Percentiles rank a stretch among this genome's conserved stretches.
Evolutionary conservation across 2,797 vertebrate genomes (phyloP).

Genomic region (Danionella dracula): DNA sequence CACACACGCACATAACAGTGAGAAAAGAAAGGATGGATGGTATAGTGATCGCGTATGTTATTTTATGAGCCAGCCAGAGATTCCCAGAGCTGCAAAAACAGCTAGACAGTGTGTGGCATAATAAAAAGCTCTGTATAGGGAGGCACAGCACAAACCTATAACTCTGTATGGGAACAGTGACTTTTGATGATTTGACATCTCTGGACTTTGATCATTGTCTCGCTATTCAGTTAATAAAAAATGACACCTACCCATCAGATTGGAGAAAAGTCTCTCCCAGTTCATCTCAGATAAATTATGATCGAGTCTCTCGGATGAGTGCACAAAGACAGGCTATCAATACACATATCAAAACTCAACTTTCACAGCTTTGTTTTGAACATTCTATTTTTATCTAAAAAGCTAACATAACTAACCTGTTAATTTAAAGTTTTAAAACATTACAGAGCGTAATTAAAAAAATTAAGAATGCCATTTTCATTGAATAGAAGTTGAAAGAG

Average conservation of each 20-base stretch:
- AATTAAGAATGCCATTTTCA: too few species aligned
- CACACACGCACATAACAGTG: slow-evolving; percentile 5
- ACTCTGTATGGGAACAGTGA: slow-evolving; percentile 10
- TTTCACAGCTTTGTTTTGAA: too few species aligned
- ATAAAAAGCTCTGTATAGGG: slow-evolving; percentile 23
- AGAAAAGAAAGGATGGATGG: not conserved
- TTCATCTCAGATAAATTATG: slow-evolving; percentile 14
- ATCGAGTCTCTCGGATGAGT: not conserved
- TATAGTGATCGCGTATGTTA: slow-evolving; percentile 4
- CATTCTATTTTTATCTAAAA: not conserved
- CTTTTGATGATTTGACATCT: slow-evolving; percentile 34
- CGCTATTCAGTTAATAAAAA: slow-evolving; percentile 29
- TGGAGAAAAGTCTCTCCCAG: not conserved
- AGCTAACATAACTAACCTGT: too few species aligned
- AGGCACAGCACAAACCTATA: not conserved
- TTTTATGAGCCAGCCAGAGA: slow-evolving; percentile 27
- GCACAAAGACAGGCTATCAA: slow-evolving; percentile 26
- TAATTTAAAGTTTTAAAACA: too few species aligned
- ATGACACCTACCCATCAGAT: slow-evolving; percentile 10
- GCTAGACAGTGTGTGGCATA: slow-evolving; percentile 11
- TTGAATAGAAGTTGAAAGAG: too few species aligned
- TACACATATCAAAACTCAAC: slow-evolving; percentile 1
- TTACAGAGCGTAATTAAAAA: too few species aligned
- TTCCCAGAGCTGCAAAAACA: slow-evolving; percentile 1
- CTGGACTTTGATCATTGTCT: slow-evolving; percentile 30